Conservation (phyloP, 2,888 invertebrate genomes). For the Diaperis boleti region DNA sequence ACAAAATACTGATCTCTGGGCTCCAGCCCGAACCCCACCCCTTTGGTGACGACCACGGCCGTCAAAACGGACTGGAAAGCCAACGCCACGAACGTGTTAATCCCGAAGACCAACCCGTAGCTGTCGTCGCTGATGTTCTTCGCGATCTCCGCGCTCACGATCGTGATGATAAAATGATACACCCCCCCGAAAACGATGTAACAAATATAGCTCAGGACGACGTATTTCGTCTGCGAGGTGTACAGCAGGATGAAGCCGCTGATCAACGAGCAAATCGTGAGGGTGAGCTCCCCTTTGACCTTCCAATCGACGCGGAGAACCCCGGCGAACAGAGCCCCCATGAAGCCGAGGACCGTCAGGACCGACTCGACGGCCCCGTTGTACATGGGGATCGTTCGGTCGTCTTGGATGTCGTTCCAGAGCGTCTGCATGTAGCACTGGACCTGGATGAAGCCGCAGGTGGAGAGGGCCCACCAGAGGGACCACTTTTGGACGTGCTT, state of each 20-base stretch:
- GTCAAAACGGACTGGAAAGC: conserved; percentile 84
- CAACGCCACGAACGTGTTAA: conserved; percentile 87
- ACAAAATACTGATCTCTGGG: conserved; percentile 76
- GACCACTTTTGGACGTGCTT: conserved; percentile 78
- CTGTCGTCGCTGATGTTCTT: conserved; percentile 83
- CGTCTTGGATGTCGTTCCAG: conserved; percentile 78
- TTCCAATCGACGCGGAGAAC: conserved; percentile 66
- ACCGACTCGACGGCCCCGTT: conserved; percentile 85
- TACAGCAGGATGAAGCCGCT: conserved; percentile 71
- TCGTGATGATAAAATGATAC: conserved; percentile 85
- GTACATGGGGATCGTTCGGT: conserved; percentile 62
- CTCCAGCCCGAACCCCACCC: conserved; percentile 66
- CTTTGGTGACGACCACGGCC: conserved; percentile 69
- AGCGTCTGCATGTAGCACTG: conserved; percentile 85
- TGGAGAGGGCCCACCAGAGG: conserved; percentile 81
- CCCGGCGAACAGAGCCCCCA: conserved; percentile 71
- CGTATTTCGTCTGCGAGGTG: conserved; percentile 58
- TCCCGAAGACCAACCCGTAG: conserved; percentile 91
- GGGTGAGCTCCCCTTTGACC: conserved; percentile 65
- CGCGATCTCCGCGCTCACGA: conserved; percentile 90
- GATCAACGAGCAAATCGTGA: conserved; percentile 67
- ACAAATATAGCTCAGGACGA: conserved; percentile 78
- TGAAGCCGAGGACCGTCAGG: conserved; percentile 77
- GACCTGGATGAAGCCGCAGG: conserved; percentile 79
- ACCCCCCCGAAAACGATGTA: conserved; percentile 82